These are phyloP conservation scores for Panurus biarmicus DNA, from an alignment of 2,113 vertebrate genomes.

Conservation along the genomic window DNA sequence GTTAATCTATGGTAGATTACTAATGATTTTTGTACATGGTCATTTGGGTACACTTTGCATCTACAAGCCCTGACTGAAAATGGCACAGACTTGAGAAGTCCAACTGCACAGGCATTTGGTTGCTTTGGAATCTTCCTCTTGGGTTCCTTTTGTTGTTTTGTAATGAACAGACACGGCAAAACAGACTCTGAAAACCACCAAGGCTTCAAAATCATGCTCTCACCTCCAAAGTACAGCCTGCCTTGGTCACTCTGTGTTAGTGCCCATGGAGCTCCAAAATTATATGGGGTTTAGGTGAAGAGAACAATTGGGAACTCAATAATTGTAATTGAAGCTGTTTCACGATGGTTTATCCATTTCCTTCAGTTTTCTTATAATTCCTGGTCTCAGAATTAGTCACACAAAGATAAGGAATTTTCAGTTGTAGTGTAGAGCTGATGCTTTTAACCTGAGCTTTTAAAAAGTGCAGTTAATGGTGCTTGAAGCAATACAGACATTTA, in stretches of 20 bases:
- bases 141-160: not conserved
- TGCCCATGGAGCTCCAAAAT: not conserved
- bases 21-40: not conserved
- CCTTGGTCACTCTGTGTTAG: not conserved
- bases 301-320: not conserved
- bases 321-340: not conserved
- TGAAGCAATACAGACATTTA: not conserved
- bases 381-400: not conserved
- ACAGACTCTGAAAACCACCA: not conserved
- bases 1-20: not conserved
- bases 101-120: not conserved
- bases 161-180: not conserved
- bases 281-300: not conserved
- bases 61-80: not conserved
- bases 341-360: not conserved
- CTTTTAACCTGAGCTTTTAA: not conserved
- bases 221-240: not conserved
- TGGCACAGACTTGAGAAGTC: not conserved
- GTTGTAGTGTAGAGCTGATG: not conserved
- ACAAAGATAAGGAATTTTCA: not conserved
- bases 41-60: not conserved
- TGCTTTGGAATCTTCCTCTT: not conserved
- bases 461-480: not conserved
- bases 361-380: not conserved
- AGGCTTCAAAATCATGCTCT: not conserved